Percentiles rank a stretch among this genome's conserved stretches.
Evolutionary conservation across 2,888 invertebrate genomes (phyloP).

Genomic region (Ennomos quercinarius): DNA sequence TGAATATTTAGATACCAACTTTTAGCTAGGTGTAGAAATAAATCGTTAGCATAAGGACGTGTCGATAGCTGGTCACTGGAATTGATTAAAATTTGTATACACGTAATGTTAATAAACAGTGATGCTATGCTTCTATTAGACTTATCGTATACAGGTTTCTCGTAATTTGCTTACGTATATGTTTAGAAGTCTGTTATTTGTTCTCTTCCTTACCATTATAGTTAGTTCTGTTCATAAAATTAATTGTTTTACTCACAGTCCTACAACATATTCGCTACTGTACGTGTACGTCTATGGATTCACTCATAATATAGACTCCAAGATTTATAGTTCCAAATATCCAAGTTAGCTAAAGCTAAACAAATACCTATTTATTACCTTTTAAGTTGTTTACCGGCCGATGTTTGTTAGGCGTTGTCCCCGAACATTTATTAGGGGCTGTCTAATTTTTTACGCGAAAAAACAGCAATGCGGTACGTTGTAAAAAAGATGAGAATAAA

Average conservation of each 20-base stretch:
- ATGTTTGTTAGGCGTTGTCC: slow-evolving; percentile 71
- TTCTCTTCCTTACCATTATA: too few species aligned
- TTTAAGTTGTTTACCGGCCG: slow-evolving; percentile 67
- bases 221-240: background rate
- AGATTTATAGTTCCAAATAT: slow-evolving; percentile 27
- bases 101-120: too few species aligned
- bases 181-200: too few species aligned
- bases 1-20: slow-evolving; percentile 33
- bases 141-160: too few species aligned
- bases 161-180: too few species aligned
- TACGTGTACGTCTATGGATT: too few species aligned
- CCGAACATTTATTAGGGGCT: slow-evolving; percentile 76
- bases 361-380: slow-evolving; percentile 59
- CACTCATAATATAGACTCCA: background rate
- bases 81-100: too few species aligned
- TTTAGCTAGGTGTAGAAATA: slow-evolving; percentile 3
- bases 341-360: slow-evolving; percentile 25
- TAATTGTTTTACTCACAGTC: too few species aligned
- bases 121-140: too few species aligned
- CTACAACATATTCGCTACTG: too few species aligned
- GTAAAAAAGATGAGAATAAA: slow-evolving; percentile 83
- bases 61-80: too few species aligned
- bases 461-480: slow-evolving; percentile 84
- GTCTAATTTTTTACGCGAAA: slow-evolving; percentile 82
- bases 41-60: background rate